phyloP scores from a whole-genome alignment of 2,113 vertebrate species.

The Nothobranchius kuhntae region DNA sequence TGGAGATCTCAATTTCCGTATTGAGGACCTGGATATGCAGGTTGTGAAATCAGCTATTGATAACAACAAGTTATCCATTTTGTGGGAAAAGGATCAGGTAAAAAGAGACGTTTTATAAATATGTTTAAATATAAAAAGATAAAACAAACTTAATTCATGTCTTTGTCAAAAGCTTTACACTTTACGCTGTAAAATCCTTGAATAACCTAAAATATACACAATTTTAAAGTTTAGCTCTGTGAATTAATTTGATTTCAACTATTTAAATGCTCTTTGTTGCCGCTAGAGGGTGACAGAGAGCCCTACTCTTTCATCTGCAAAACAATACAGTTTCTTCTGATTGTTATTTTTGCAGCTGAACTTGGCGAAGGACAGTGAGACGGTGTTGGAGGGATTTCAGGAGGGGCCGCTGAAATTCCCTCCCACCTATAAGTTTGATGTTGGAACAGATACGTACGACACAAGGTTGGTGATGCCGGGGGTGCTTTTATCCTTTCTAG shows the following conservation, averaged over 20 bases:
- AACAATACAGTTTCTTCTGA: not conserved
- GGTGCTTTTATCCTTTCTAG: slow-evolving; percentile 23
- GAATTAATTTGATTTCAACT: too few relatives aligned
- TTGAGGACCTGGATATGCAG: slow-evolving; percentile 91
- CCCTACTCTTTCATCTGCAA: not conserved
- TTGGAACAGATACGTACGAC: slow-evolving; percentile 95
- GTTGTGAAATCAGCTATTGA: slow-evolving; percentile 94
- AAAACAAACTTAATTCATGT: too few relatives aligned
- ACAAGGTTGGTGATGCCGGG: slow-evolving; percentile 84
- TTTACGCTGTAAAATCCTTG: too few relatives aligned
- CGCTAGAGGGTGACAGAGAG: slow-evolving; percentile 53
- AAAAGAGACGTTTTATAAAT: not conserved
- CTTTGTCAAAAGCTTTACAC: too few relatives aligned
- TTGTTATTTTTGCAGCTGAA: slow-evolving; percentile 83
- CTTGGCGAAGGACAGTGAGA: slow-evolving; percentile 91
- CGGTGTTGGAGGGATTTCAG: slow-evolving; percentile 91
- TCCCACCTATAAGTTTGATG: slow-evolving; percentile 97
- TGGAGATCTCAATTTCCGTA: slow-evolving; percentile 97
- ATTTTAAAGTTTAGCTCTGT: too few relatives aligned
- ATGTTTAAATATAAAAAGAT: not conserved
- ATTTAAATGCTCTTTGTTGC: not conserved
- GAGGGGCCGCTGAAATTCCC: slow-evolving; percentile 93
- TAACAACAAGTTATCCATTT: slow-evolving; percentile 84
- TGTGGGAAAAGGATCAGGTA: slow-evolving; percentile 99
- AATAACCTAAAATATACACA: too few relatives aligned